phyloP scores from a whole-genome alignment of 2,113 vertebrate genomes.

The Puntigrus tetrazona region DNA sequence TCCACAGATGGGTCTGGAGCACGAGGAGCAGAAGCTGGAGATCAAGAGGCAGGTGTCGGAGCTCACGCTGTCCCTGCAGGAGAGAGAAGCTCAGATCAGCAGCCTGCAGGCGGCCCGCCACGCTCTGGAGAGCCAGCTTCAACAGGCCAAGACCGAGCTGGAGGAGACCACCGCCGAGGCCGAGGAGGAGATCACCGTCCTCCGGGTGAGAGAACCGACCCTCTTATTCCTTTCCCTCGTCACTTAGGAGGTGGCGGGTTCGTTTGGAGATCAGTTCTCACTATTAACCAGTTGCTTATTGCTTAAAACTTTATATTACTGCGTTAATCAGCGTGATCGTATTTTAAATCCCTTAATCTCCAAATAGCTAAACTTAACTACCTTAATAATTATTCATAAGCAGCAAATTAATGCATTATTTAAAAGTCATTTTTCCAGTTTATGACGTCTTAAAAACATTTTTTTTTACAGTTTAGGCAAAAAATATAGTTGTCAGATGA shows the following conservation, averaged over 20 bases:
- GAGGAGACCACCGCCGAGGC: slow-evolving; percentile 97
- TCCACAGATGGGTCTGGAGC: slow-evolving; percentile 87
- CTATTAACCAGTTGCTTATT: not conserved
- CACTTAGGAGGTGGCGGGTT: not conserved
- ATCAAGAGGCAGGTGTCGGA: slow-evolving; percentile 93
- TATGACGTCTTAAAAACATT: too few species aligned
- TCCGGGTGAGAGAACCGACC: slow-evolving; percentile 79
- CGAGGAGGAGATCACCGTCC: slow-evolving; percentile 96
- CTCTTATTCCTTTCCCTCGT: not conserved
- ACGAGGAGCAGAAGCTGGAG: slow-evolving; percentile 95
- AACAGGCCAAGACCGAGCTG: slow-evolving; percentile 93
- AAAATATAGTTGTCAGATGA: too few species aligned
- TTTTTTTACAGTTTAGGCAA: too few species aligned
- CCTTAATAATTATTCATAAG: too few species aligned
- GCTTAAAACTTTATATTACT: too few species aligned
- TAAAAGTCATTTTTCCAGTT: too few species aligned
- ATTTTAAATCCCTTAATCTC: too few species aligned
- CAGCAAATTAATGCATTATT: too few species aligned
- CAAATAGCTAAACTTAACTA: too few species aligned
- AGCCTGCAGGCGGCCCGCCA: slow-evolving; percentile 87
- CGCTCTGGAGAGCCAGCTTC: slow-evolving; percentile 91
- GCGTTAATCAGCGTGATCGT: too few species aligned
- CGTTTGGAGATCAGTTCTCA: not conserved
- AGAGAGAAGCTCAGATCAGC: slow-evolving; percentile 91
- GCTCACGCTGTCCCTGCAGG: slow-evolving; percentile 91